phyloP scores from a whole-genome alignment of 2,888 invertebrate species.

The Branchellion lobata region DNA sequence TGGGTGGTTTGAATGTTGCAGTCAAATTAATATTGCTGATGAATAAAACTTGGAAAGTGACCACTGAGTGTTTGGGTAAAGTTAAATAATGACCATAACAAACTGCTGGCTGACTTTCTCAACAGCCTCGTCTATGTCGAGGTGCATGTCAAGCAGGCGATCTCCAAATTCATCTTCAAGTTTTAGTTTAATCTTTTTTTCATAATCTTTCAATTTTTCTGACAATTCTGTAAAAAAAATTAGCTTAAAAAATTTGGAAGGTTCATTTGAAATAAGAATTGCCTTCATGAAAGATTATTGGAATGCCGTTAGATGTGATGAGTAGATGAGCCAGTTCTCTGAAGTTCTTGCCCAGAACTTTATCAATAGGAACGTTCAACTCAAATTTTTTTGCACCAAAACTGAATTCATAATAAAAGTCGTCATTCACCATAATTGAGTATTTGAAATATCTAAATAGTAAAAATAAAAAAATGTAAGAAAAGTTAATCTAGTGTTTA shows the following conservation, averaged over 20 bases:
- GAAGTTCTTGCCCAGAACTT: background rate
- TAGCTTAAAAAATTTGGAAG: too few relatives aligned
- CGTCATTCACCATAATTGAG: background rate
- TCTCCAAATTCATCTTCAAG: conserved; percentile 3
- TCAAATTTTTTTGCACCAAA: background rate
- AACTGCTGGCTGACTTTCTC: conserved; percentile 6
- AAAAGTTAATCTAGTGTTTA: too few relatives aligned
- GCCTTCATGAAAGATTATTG: background rate
- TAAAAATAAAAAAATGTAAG: too few relatives aligned
- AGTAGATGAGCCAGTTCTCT: background rate
- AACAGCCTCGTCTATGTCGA: background rate
- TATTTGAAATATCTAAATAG: too few relatives aligned
- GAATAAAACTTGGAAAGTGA: background rate
- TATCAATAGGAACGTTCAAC: background rate
- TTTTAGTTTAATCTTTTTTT: background rate
- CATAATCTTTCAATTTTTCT: conserved; percentile 10
- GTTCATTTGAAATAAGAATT: background rate
- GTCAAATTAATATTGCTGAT: background rate
- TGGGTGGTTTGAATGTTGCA: background rate
- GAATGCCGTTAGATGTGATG: background rate
- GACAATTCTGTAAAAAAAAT: background rate
- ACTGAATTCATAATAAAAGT: background rate
- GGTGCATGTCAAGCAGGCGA: background rate
- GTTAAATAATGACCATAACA: background rate
- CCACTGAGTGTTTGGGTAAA: background rate